Percentiles rank a stretch among this genome's conserved stretches.
Evolutionary conservation across 2,113 vertebrate species (phyloP).

Genomic region (Noturus placidus): DNA sequence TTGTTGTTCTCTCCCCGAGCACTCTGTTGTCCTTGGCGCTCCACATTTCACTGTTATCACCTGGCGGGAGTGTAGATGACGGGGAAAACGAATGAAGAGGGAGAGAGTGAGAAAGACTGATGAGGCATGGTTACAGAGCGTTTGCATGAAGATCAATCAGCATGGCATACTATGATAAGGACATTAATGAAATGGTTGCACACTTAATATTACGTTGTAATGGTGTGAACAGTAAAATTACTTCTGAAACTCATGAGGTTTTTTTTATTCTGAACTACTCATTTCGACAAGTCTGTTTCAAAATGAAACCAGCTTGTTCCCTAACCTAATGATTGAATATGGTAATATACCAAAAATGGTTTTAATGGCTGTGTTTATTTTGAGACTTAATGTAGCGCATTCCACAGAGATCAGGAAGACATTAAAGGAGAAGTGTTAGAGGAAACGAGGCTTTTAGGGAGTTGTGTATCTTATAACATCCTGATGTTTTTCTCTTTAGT

Average conservation of each 20-base stretch:
- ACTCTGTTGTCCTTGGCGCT: conserved; percentile 16
- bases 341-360: background rate
- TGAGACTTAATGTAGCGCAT: background rate
- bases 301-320: too few species aligned
- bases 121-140: background rate
- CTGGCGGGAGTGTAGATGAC: conserved; percentile 3
- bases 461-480: conserved; percentile 11
- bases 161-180: background rate
- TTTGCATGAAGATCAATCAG: background rate
- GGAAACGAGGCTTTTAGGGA: conserved; percentile 9
- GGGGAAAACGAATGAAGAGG: conserved; percentile 19
- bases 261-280: background rate
- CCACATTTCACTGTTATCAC: conserved; percentile 18
- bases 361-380: conserved; percentile 18
- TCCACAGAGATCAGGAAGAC: conserved; percentile 41
- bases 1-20: conserved; percentile 7
- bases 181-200: background rate
- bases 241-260: background rate
- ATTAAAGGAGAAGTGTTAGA: conserved; percentile 55
- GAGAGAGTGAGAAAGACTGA: conserved; percentile 53
- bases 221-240: background rate
- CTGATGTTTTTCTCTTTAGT: conserved; percentile 8
- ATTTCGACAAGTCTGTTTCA: background rate
- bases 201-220: background rate
- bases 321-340: background rate